Conservation (phyloP, 37 sponge, comb jelly and placozoan genomes). For the Haliclona indistincta region DNA sequence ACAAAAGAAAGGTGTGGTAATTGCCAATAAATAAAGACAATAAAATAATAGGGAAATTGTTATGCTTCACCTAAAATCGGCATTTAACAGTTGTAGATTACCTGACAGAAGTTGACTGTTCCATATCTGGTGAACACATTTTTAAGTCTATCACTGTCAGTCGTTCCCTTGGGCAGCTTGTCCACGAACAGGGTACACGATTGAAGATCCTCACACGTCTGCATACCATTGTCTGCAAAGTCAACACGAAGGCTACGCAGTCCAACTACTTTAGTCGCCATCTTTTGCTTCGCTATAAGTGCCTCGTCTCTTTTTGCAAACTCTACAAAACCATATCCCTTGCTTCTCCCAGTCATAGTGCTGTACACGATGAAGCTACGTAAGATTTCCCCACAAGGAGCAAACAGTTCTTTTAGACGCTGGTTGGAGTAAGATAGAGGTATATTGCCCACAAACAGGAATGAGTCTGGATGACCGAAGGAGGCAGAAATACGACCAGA, state of each 20-base stretch:
- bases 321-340: constrained; percentile 82
- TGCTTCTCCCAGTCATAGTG: constrained; percentile 29
- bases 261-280: constrained; percentile 62
- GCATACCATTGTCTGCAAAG: constrained; percentile 69
- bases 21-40: no score
- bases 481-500: no score
- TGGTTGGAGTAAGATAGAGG: constrained; percentile 31
- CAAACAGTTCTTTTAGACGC: constrained; percentile 40
- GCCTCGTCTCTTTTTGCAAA: constrained; percentile 55
- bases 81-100: background rate
- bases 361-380: constrained; percentile 62
- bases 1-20: constrained; percentile 28
- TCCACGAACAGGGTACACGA: constrained; percentile 79
- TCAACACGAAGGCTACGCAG: constrained; percentile 69
- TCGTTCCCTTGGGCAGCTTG: constrained; percentile 63
- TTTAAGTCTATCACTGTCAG: constrained; percentile 27
- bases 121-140: constrained; percentile 54
- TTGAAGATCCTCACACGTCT: constrained; percentile 56
- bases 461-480: constrained; percentile 52
- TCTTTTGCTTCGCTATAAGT: constrained; percentile 43
- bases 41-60: no score
- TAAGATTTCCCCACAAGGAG: constrained; percentile 48
- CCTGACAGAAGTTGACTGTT: constrained; percentile 76
- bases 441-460: constrained; percentile 80
- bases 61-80: background rate